These are phyloP conservation scores for Bombus huntii DNA, from an alignment of 1,140 invertebrate genomes.

Conservation along the genomic window DNA sequence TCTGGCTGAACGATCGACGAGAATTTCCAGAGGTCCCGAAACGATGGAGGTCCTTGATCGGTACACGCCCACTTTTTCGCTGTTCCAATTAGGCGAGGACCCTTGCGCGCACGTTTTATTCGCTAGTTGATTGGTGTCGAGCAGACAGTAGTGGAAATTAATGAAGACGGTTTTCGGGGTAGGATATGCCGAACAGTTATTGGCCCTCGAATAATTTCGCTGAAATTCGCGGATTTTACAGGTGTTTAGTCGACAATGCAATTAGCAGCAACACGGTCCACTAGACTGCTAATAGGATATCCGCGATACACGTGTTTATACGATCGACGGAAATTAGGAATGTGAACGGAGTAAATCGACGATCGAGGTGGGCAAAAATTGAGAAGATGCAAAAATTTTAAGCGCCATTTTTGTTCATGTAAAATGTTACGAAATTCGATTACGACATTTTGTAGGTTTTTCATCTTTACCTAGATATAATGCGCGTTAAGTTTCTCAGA, in stretches of 20 bases:
- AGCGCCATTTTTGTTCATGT: neutral
- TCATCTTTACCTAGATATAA: too few relatives aligned
- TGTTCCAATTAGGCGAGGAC: constrained; percentile 73
- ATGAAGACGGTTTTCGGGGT: constrained; percentile 62
- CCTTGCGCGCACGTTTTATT: constrained; percentile 59
- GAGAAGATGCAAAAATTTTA: too few relatives aligned
- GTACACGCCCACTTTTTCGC: constrained; percentile 75
- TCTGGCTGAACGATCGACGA: constrained; percentile 38
- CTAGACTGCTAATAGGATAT: neutral
- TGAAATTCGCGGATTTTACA: constrained; percentile 37
- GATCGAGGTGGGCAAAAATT: neutral
- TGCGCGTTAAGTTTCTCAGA: too few relatives aligned
- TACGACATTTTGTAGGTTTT: neutral
- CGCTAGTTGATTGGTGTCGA: constrained; percentile 66
- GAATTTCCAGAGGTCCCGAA: constrained; percentile 51
- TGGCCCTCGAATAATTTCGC: constrained; percentile 30
- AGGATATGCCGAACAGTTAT: constrained; percentile 50
- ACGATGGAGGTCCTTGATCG: constrained; percentile 52
- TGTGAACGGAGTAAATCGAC: neutral
- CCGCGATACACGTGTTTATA: neutral
- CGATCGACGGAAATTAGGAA: constrained; percentile 24
- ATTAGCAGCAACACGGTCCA: constrained; percentile 32
- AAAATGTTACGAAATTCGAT: neutral
- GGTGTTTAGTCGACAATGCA: constrained; percentile 11
- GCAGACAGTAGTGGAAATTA: constrained; percentile 66